Base-by-base conservation (phyloP, 2,888 invertebrate genomes). In the Maniola hyperantus region DNA sequence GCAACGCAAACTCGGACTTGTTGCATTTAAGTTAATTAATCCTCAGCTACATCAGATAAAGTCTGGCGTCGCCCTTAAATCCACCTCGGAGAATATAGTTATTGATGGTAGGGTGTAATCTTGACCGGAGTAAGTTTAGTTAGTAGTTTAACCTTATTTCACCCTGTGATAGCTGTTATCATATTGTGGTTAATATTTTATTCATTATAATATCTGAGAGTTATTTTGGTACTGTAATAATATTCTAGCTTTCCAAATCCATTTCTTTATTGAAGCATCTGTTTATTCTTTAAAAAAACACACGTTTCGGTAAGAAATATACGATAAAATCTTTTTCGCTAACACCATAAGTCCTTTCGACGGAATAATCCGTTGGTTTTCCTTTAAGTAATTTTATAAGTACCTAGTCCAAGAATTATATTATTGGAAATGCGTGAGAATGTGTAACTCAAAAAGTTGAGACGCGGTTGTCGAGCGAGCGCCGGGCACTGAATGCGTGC, bases 1-100 rank as follows among this genome's bases (percentile, higher is more conserved):
- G 89, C 84, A 85, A 81, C 78, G 87, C 88, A 91, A 90, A 90
- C 89, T 85, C 83, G 80, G 85, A 91, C 89, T 91, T 91, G 91
- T 91, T 91, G 91, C 91, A 88, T 91, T 91, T 88, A 89, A 91
- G 84, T 89, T 91, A 91, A 91, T 91, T 90, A 91, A 91, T 87
- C 88, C 83, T 78, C 76, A 73, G 81, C 81, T 83, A 82, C 84
- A 90, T 88, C 89, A 80, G 90, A 88, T 90, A 87, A 83, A 84
- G 82, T 84, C 84, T 80, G 73, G 64, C 58, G 64, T 66, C 79
- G 77, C 78, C 82, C 78, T 79, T 77, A 83, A 80, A 82, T 82
- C 77, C 76, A 74, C 80, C 81, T 80, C 78, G 76, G 79, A 77
- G 76, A 75, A 72, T 70, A 70, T 72, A 74, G 74, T 73, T 75